phyloP scores from a whole-genome alignment of 1,140 invertebrate genomes.

The Neuroterus valhalla region DNA sequence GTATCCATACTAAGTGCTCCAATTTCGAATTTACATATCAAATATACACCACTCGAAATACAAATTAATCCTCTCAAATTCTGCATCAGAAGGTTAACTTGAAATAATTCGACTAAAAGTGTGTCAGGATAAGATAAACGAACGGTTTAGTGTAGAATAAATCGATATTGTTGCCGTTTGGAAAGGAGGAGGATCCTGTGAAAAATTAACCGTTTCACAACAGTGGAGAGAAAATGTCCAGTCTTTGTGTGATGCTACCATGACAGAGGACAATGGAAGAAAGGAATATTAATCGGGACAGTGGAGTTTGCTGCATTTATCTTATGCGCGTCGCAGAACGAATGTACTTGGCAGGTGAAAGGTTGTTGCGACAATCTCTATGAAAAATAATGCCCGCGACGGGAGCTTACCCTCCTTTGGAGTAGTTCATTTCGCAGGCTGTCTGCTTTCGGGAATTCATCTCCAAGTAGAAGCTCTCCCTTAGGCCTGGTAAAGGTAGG shows the following conservation, averaged over 20 bases:
- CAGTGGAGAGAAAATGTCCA: background rate
- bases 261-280: conserved; percentile 5
- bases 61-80: background rate
- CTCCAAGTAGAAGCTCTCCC: conserved; percentile 51
- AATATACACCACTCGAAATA: background rate
- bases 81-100: background rate
- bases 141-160: background rate
- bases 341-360: conserved; percentile 14
- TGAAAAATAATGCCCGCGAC: conserved; percentile 51
- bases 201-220: conserved; percentile 5
- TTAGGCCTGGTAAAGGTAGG: conserved; percentile 43
- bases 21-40: background rate
- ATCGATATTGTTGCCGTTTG: background rate
- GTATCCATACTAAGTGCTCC: background rate
- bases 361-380: conserved; percentile 40
- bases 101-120: background rate
- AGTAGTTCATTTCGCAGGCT: conserved; percentile 63
- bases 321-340: conserved; percentile 15
- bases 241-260: background rate
- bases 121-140: conserved; percentile 3
- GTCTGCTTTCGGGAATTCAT: conserved; percentile 66
- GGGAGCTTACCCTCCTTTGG: conserved; percentile 15
- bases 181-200: background rate
- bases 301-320: conserved; percentile 30
- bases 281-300: conserved; percentile 27